Evolutionary conservation across 2,888 invertebrate species (phyloP).

Genomic region (Rhagonycha fulva): DNA sequence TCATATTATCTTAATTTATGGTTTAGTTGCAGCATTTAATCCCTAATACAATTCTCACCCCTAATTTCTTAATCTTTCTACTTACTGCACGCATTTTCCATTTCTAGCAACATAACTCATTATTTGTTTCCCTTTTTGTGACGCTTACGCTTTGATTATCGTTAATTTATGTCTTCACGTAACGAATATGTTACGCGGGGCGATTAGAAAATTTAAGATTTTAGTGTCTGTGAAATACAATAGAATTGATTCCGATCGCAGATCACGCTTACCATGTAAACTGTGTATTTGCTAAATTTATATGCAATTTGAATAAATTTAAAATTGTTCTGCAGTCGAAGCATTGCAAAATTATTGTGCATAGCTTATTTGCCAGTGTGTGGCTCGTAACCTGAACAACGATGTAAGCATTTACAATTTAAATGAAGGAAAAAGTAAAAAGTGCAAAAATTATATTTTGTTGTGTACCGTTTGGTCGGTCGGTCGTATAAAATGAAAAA

Average conservation of each 20-base stretch:
- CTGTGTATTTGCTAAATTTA: constrained; percentile 27
- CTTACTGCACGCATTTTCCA: background rate
- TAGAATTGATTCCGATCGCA: constrained; percentile 28
- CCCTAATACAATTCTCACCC: background rate
- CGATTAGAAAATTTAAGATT: background rate
- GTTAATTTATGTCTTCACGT: background rate
- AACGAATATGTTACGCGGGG: background rate
- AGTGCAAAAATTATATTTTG: background rate
- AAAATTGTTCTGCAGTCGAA: constrained; percentile 19
- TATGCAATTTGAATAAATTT: constrained; percentile 23
- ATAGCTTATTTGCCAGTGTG: constrained; percentile 6
- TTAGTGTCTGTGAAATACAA: constrained; percentile 18
- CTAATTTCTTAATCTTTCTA: background rate
- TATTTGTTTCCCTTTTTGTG: background rate
- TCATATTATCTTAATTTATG: background rate
- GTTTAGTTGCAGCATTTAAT: background rate
- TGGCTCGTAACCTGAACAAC: background rate
- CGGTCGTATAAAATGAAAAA: constrained; percentile 25
- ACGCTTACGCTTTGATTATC: background rate
- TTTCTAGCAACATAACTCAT: background rate
- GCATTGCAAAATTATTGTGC: constrained; percentile 9
- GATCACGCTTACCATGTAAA: constrained; percentile 28
- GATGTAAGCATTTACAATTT: background rate
- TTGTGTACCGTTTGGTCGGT: background rate
- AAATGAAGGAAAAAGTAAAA: background rate